Percentiles rank a stretch among this genome's conserved stretches.
Evolutionary conservation across 2,113 vertebrate genomes (phyloP).

Genomic region (Cathartes aura): DNA sequence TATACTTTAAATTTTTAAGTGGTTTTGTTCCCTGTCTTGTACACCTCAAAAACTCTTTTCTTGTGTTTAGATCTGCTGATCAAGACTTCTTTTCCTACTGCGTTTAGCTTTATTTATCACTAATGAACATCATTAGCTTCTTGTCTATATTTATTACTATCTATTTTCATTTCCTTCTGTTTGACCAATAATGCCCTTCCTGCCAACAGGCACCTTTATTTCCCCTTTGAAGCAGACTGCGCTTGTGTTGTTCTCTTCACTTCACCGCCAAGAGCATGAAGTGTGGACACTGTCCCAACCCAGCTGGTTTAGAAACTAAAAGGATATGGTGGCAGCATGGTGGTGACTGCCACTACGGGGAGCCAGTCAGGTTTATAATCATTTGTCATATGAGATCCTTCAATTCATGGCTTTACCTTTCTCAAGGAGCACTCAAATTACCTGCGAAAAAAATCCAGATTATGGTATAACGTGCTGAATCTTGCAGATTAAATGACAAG

Average conservation of each 20-base stretch:
- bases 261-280: not conserved
- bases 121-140: not conserved
- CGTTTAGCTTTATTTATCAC: not conserved
- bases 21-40: not conserved
- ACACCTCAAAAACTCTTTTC: not conserved
- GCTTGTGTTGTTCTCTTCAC: not conserved
- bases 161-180: not conserved
- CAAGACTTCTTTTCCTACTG: not conserved
- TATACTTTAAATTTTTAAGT: not conserved
- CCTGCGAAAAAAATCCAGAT: not conserved
- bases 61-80: not conserved
- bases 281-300: not conserved
- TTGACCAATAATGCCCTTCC: not conserved
- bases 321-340: rapidly evolving
- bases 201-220: not conserved
- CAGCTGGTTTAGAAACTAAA: not conserved
- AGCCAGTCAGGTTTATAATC: not conserved
- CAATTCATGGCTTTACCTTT: not conserved
- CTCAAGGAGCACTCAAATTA: not conserved
- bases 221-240: not conserved
- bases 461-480: not conserved
- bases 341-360: not conserved
- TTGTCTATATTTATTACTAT: not conserved
- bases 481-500: not conserved
- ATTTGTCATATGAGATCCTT: not conserved